Conservation (phyloP, 2,888 invertebrate genomes). For the Argyresthia goedartella region DNA sequence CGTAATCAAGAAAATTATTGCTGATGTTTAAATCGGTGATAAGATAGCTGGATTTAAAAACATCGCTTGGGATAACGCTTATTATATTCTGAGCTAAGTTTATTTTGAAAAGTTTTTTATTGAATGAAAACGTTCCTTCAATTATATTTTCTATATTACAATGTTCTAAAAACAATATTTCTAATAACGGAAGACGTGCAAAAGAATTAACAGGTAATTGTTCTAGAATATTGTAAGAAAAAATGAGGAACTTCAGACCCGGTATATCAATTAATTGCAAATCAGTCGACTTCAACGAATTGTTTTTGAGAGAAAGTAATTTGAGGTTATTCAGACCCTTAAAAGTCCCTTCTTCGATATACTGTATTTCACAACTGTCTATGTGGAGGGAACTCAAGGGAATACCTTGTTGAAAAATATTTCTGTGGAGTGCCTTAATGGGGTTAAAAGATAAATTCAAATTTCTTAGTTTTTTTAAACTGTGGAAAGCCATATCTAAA, state of each 20-base stretch:
- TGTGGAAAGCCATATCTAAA: conserved; percentile 81
- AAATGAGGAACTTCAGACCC: conserved; percentile 78
- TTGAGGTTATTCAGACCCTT: conserved; percentile 81
- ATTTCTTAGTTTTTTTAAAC: conserved; percentile 81
- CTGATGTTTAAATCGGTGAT: conserved; percentile 82
- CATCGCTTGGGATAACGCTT: conserved; percentile 72
- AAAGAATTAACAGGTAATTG: conserved; percentile 78
- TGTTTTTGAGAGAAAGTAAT: conserved; percentile 82
- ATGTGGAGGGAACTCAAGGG: conserved; percentile 81
- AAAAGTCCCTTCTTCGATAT: conserved; percentile 83
- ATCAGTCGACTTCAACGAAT: conserved; percentile 77
- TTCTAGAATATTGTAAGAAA: conserved; percentile 85
- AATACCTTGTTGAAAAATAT: conserved; percentile 82
- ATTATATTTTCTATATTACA: conserved; percentile 78
- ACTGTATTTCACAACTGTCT: conserved; percentile 80
- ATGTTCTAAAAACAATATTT: conserved; percentile 78
- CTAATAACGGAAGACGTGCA: conserved; percentile 82
- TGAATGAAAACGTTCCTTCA: conserved; percentile 78
- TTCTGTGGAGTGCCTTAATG: conserved; percentile 77
- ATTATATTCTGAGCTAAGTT: conserved; percentile 82
- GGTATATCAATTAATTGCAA: conserved; percentile 81
- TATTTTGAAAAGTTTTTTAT: conserved; percentile 80
- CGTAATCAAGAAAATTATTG: conserved; percentile 78
- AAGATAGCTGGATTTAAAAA: conserved; percentile 77
- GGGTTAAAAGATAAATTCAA: conserved; percentile 86